Evolutionary conservation across 2,888 invertebrate genomes (phyloP).

Genomic region (Xestia rhomboidea): DNA sequence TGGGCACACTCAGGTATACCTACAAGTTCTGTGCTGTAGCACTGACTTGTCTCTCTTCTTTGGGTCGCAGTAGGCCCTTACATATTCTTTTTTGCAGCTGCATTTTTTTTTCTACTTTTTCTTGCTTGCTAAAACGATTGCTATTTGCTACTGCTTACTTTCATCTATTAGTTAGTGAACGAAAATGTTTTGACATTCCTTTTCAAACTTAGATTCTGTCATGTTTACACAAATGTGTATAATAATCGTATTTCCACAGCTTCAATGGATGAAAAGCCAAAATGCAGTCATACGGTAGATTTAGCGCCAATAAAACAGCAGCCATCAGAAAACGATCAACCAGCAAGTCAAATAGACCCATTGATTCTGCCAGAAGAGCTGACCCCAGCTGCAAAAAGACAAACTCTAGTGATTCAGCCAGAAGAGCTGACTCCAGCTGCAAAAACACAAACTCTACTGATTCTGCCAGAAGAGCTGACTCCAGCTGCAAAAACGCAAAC

Average conservation of each 20-base stretch:
- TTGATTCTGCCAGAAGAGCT: neutral
- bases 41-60: neutral
- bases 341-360: neutral
- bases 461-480: neutral
- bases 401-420: neutral
- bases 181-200: neutral
- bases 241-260: slow-evolving; percentile 21
- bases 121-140: neutral
- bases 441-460: neutral
- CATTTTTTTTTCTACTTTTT: neutral
- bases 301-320: slow-evolving; percentile 37
- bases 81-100: neutral
- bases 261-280: slow-evolving; percentile 66
- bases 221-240: neutral
- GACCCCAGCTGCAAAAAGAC: too few relatives aligned
- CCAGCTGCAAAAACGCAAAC: slow-evolving; percentile 2
- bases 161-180: neutral
- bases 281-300: slow-evolving; percentile 62
- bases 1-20: neutral
- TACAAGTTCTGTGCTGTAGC: neutral
- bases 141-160: neutral
- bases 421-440: neutral
- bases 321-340: slow-evolving; percentile 33
- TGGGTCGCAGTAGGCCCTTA: neutral
- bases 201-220: neutral